These are phyloP conservation scores for Cyrtodaria siliqua DNA, from an alignment of 2,888 invertebrate genomes.

Conservation along the genomic window DNA sequence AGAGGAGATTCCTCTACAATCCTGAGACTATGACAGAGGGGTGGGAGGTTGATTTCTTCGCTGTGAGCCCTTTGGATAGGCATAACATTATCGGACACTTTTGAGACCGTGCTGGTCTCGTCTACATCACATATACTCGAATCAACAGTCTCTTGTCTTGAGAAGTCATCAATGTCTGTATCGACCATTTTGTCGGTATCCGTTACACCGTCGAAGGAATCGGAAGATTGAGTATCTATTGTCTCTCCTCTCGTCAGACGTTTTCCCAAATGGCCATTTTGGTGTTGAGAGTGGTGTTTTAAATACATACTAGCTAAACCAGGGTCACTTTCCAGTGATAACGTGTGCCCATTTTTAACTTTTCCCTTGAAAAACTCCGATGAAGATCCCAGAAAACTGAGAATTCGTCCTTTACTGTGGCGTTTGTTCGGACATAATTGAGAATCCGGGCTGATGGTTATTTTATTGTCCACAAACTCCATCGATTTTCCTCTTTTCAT, in stretches of 20 bases:
- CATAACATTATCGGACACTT: background rate
- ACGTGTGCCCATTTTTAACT: conserved; percentile 44
- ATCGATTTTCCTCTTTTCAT: conserved; percentile 68
- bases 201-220: conserved; percentile 45
- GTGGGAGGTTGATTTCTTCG: conserved; percentile 8
- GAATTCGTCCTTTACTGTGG: conserved; percentile 51
- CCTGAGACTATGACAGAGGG: no score
- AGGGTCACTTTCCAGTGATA: conserved; percentile 59
- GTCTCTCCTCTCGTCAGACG: conserved; percentile 54
- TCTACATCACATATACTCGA: conserved; percentile 41
- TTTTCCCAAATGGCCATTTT: conserved; percentile 57
- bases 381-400: conserved; percentile 61
- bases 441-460: conserved; percentile 16
- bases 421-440: conserved; percentile 21
- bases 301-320: conserved; percentile 21
- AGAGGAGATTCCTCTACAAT: conserved; percentile 9
- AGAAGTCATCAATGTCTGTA: conserved; percentile 23
- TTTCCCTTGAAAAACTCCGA: conserved; percentile 57
- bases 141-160: conserved; percentile 51
- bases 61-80: conserved; percentile 45
- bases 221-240: conserved; percentile 61
- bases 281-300: conserved; percentile 37
- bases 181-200: conserved; percentile 28
- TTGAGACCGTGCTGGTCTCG: conserved; percentile 23
- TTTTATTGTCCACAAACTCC: conserved; percentile 58